Conservation (phyloP, 2,113 vertebrate species). For the Cebus imitator region DNA sequence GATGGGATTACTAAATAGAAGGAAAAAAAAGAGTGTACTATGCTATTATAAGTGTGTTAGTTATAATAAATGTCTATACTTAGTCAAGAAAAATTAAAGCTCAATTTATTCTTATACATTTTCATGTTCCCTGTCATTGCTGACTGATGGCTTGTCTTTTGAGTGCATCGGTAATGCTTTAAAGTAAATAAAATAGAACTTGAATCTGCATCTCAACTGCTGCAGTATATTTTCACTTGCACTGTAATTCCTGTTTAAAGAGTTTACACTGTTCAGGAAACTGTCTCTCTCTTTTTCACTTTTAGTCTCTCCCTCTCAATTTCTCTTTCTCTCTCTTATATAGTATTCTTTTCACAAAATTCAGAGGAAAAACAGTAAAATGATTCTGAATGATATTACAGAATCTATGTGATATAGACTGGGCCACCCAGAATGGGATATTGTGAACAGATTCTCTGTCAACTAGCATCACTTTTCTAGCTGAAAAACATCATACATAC, state of each 20-base stretch:
- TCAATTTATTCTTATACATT: conserved; percentile 82
- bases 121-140: conserved; percentile 78
- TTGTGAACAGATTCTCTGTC: background rate
- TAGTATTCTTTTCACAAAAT: background rate
- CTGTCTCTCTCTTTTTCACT: background rate
- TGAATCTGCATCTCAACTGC: conserved; percentile 60
- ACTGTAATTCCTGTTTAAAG: background rate
- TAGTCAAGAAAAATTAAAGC: conserved; percentile 85
- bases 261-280: background rate
- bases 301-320: background rate
- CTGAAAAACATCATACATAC: background rate
- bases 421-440: background rate
- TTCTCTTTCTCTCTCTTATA: background rate
- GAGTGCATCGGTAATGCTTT: conserved; percentile 73
- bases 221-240: conserved; percentile 27
- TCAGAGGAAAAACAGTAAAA: background rate
- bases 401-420: background rate
- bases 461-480: background rate
- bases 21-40: conserved; percentile 20
- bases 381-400: background rate
- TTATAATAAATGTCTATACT: conserved; percentile 84
- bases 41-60: conserved; percentile 79
- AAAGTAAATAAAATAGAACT: conserved; percentile 78
- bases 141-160: conserved; percentile 82
- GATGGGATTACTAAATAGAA: conserved; percentile 76